Evolutionary conservation across 2,888 invertebrate species (phyloP).

Genomic region (Ellobium chinense): DNA sequence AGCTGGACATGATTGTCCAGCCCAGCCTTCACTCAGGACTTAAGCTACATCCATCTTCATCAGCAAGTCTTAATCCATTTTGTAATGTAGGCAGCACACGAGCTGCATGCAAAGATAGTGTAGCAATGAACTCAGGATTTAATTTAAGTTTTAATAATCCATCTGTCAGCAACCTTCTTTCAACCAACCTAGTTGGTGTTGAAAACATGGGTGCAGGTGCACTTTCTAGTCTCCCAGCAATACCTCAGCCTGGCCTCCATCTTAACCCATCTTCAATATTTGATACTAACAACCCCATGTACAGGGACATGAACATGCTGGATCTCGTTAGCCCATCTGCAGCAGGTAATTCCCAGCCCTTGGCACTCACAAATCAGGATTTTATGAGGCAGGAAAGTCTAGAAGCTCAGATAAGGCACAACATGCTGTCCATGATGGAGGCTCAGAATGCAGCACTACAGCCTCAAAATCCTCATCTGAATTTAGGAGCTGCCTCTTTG

Average conservation of each 20-base stretch:
- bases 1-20: too few species aligned
- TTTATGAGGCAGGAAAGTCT: background rate
- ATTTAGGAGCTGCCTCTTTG: background rate
- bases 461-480: slow-evolving; percentile 13
- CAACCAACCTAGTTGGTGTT: too few species aligned
- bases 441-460: background rate
- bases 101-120: background rate
- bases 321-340: slow-evolving; percentile 17
- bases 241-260: background rate
- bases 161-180: too few species aligned
- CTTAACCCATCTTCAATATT: slow-evolving; percentile 32
- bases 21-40: background rate
- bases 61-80: background rate
- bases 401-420: slow-evolving; percentile 9
- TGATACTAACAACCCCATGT: slow-evolving; percentile 39
- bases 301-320: slow-evolving; percentile 45
- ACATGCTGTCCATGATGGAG: background rate
- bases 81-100: background rate
- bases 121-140: background rate
- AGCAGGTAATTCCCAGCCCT: background rate
- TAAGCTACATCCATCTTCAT: background rate
- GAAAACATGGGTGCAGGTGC: too few species aligned
- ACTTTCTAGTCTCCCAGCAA: background rate
- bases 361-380: background rate
- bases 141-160: background rate